A percentile compares a stretch with the other conserved stretches of the same genome.
phyloP scores from a whole-genome alignment of 2,797 vertebrate genomes.

The Glyptemys insculpta region DNA sequence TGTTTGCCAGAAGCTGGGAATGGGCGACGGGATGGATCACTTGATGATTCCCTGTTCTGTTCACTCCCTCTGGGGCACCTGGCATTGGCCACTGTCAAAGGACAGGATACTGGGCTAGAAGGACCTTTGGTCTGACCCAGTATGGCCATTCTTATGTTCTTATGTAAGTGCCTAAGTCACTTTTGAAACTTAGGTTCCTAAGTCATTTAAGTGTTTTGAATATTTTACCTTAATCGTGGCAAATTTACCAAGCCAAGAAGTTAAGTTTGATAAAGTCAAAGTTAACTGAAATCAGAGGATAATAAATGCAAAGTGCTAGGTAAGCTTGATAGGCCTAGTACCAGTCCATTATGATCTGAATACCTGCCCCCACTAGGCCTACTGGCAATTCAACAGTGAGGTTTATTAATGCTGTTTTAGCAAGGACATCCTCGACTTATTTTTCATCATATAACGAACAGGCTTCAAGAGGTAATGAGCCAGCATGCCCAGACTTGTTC shows the following conservation, averaged over 20 bases:
- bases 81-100: too few species aligned
- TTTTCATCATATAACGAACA: background rate
- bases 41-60: too few species aligned
- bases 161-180: background rate
- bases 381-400: background rate
- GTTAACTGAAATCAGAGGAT: background rate
- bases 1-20: too few species aligned
- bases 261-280: background rate
- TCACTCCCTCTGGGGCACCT: too few species aligned
- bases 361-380: background rate
- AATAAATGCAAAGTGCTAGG: background rate
- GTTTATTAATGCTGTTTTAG: background rate
- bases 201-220: background rate
- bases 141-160: too few species aligned
- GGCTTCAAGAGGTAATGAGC: background rate
- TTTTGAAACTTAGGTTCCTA: background rate
- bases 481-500: background rate
- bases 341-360: background rate
- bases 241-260: background rate
- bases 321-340: background rate
- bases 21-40: too few species aligned
- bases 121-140: too few species aligned
- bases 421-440: background rate
- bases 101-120: too few species aligned
- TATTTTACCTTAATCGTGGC: background rate